Evolutionary conservation across 2,797 vertebrate species (phyloP), one percentile per base, ranked within the genome.

Genomic region (Lacerta agilis): DNA sequence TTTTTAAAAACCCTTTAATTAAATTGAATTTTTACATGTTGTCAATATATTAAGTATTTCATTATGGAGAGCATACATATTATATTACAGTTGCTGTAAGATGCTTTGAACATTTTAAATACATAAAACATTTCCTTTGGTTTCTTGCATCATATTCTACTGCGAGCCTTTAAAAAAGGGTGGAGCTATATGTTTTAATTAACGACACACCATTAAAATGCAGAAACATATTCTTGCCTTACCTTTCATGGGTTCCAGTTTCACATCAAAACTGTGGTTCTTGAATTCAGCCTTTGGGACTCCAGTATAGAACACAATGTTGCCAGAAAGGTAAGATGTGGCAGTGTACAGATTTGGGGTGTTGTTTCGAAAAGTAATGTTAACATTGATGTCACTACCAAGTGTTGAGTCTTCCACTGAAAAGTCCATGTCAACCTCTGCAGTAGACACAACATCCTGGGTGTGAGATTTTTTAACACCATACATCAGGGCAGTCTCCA

Each of bases 301-400:
- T 8, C 99, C 99, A 0, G 99, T 99, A 85, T 99, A 99, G 94
- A 97, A 99, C 86, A 98, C 97, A 92, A 99, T 96, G 38, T 93
- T 98, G 83, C 98, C 98, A 0, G 97, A 98, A 94, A 99, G 88
- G 91, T 98, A 98, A 64, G 97, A 86, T 0, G 96, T 94, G 66
- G 96, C 89, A 0, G 95, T 97, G 88, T 98, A 98, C 0, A 0
- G 55, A 83, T 97, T 91, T 10, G 79, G 43, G n/a, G 97, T 98
- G 27, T 67, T 94, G 96, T 98, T 99, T 86, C 91, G 95, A 90
- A 98, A 98, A 93, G 96, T 97, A 95, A 99, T 89, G 69, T 41
- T 96, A 88, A 99, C 92, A 86, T 97, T 96, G 18, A 99, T 98
- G 95, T 98, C 96, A 3, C 97, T 97, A 0, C 99, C 98, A 73